These are phyloP conservation scores for Gasteruption jaculator DNA, from an alignment of 2,888 invertebrate species.

Conservation along the genomic window DNA sequence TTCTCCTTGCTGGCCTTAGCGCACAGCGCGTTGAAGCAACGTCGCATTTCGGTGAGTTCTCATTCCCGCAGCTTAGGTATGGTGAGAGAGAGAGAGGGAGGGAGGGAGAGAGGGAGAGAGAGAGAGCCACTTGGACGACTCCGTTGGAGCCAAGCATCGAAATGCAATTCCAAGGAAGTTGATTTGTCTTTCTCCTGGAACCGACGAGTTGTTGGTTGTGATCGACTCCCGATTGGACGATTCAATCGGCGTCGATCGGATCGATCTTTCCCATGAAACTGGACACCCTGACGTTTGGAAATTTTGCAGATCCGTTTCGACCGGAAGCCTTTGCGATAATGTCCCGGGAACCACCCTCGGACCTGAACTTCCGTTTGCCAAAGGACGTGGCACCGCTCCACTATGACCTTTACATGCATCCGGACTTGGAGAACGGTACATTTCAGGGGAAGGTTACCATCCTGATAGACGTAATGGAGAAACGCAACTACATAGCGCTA, in stretches of 20 bases:
- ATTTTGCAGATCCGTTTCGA: conserved; percentile 7
- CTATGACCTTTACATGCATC: conserved; percentile 63
- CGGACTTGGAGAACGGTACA: conserved; percentile 59
- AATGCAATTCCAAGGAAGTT: too few relatives aligned
- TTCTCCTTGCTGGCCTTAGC: conserved; percentile 32
- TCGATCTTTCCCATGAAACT: too few relatives aligned
- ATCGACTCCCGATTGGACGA: too few relatives aligned
- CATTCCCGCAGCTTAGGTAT: too few relatives aligned
- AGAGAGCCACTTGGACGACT: too few relatives aligned
- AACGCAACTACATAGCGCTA: conserved; percentile 52
- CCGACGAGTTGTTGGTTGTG: too few relatives aligned
- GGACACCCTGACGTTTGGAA: not conserved
- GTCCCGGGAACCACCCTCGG: conserved; percentile 37
- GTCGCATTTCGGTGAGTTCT: too few relatives aligned
- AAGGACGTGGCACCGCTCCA: conserved; percentile 57
- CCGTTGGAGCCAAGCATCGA: too few relatives aligned
- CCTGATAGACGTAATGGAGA: conserved; percentile 50
- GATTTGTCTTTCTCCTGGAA: too few relatives aligned
- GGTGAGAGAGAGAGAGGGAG: too few relatives aligned
- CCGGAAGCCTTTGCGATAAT: conserved; percentile 22
- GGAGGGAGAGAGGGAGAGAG: too few relatives aligned
- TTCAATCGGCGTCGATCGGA: too few relatives aligned
- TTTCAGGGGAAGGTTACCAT: conserved; percentile 60
- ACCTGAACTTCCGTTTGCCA: conserved; percentile 57
- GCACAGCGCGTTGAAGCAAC: conserved; percentile 31